phyloP scores from a whole-genome alignment of 2,888 invertebrate genomes.

The Agrochola circellaris region DNA sequence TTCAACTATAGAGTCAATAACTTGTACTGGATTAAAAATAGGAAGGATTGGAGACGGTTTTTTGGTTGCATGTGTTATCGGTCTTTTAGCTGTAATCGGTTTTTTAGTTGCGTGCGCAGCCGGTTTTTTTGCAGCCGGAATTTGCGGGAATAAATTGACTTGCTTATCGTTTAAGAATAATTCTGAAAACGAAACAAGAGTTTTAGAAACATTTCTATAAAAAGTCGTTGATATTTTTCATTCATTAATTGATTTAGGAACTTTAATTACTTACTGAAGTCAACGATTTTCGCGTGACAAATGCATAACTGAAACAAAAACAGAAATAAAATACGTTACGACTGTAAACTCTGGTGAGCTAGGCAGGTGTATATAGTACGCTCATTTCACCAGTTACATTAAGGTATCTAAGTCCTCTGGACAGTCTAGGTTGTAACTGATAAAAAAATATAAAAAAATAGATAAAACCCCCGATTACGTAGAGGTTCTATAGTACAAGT shows the following conservation, averaged over 20 bases:
- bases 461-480: too few relatives aligned
- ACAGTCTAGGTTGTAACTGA: too few relatives aligned
- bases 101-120: background rate
- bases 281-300: background rate
- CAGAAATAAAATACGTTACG: background rate
- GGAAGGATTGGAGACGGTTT: background rate
- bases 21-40: background rate
- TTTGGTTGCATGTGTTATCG: background rate
- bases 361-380: too few relatives aligned
- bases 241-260: background rate
- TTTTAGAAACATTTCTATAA: background rate
- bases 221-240: background rate
- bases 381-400: too few relatives aligned
- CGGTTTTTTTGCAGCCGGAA: background rate
- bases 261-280: constrained; percentile 8
- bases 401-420: too few relatives aligned
- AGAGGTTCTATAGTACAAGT: too few relatives aligned
- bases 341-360: background rate
- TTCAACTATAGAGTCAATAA: background rate
- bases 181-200: background rate
- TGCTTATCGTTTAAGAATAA: background rate
- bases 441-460: too few relatives aligned
- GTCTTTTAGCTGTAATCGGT: background rate
- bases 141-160: background rate
- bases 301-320: constrained; percentile 29